These are phyloP conservation scores for Ceratina australensis DNA, from an alignment of 1,140 invertebrate genomes.

Conservation along the genomic window DNA sequence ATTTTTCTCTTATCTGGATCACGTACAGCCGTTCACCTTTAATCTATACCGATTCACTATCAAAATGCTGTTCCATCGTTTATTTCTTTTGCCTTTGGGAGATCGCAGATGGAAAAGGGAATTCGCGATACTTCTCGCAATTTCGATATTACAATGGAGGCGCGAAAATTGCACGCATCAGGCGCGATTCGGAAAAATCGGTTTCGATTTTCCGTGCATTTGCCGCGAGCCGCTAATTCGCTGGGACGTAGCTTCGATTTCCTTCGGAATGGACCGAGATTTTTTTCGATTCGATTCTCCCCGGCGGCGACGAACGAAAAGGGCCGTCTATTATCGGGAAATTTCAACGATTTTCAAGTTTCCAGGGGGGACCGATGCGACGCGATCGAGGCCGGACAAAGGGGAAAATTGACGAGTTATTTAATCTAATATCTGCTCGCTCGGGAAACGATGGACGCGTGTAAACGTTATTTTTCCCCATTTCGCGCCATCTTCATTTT, in stretches of 20 bases:
- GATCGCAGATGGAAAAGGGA: too few species aligned
- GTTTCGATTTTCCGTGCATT: too few species aligned
- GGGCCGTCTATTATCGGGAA: conserved; percentile 14
- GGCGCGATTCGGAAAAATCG: background rate
- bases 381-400: conserved; percentile 42
- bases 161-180: background rate
- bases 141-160: too few species aligned
- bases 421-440: conserved; percentile 42
- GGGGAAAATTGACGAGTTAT: conserved; percentile 42
- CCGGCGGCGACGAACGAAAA: conserved; percentile 20
- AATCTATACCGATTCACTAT: too few species aligned
- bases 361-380: conserved; percentile 19
- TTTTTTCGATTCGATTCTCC: conserved; percentile 1
- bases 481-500: conserved; percentile 10
- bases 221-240: background rate
- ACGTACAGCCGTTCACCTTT: background rate
- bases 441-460: conserved; percentile 1
- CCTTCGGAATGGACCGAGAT: background rate
- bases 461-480: conserved; percentile 27
- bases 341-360: conserved; percentile 49
- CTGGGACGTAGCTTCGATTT: background rate
- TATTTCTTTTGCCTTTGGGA: too few species aligned
- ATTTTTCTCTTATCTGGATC: conserved; percentile 1
- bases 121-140: too few species aligned
- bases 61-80: too few species aligned